These are phyloP conservation scores for Cossypha heuglini DNA, from an alignment of 2,797 vertebrate species.

Conservation along the genomic window DNA sequence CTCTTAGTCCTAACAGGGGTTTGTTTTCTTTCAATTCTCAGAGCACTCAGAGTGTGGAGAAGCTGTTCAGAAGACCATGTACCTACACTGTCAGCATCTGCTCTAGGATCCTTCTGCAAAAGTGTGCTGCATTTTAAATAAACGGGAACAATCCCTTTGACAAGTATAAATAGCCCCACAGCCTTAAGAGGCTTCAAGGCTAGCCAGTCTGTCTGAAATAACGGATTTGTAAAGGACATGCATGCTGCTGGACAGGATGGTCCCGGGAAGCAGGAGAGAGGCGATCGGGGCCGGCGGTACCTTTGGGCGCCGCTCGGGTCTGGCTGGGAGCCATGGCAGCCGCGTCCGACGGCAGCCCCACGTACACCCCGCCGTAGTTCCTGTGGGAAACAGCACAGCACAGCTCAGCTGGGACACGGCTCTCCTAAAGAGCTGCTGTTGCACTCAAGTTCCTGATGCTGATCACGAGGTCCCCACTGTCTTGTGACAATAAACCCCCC, in stretches of 20 bases:
- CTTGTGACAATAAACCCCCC: background rate
- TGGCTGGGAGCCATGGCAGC: slow-evolving; percentile 80
- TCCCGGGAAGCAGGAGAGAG: background rate
- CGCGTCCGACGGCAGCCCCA: slow-evolving; percentile 87
- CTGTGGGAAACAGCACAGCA: slow-evolving; percentile 58
- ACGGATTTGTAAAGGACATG: background rate
- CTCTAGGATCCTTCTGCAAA: background rate
- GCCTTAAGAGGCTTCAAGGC: background rate
- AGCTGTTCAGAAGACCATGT: slow-evolving; percentile 26
- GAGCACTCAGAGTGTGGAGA: background rate
- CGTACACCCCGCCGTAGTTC: slow-evolving; percentile 96
- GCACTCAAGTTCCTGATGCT: background rate
- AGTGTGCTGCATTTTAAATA: background rate
- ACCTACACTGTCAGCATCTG: background rate
- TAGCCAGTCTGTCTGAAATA: background rate
- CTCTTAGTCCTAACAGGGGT: slow-evolving; percentile 4
- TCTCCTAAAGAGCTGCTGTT: background rate
- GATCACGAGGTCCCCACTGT: background rate
- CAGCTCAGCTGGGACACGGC: background rate
- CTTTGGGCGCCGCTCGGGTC: slow-evolving; percentile 85
- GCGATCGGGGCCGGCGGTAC: slow-evolving; percentile 66
- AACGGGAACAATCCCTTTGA: background rate
- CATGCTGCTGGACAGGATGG: background rate
- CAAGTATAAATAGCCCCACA: background rate
- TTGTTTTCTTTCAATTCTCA: slow-evolving; percentile 17